Percentiles rank a stretch among this genome's conserved stretches.
These are phyloP conservation scores for Apteryx owenii DNA, from an alignment of 2,113 vertebrate species.

Conservation along the genomic window DNA sequence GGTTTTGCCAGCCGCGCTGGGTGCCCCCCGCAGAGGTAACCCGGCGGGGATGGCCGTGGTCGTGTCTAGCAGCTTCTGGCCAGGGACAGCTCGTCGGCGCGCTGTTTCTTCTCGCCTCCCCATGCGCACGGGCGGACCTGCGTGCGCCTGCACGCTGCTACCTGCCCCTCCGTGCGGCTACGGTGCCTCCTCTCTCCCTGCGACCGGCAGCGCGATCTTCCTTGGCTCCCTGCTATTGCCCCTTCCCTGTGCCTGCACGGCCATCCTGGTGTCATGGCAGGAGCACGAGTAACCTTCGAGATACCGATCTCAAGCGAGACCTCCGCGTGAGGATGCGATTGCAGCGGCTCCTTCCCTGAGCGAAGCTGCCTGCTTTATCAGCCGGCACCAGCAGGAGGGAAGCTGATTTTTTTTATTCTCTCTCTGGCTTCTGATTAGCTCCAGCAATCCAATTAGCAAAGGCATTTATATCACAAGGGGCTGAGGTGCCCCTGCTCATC, in stretches of 20 bases:
- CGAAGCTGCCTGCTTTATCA: constrained; percentile 70
- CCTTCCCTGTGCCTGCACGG: fast-evolving
- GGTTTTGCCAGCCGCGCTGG: neutral
- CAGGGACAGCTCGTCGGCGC: too few relatives aligned
- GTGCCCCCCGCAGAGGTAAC: neutral
- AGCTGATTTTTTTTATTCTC: constrained; percentile 38
- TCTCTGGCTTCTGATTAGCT: constrained; percentile 77
- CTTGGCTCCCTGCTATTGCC: neutral
- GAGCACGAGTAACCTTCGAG: neutral
- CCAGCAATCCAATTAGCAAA: constrained; percentile 79
- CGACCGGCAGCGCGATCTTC: neutral
- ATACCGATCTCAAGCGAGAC: constrained; percentile 1
- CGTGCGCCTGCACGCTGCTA: fast-evolving
- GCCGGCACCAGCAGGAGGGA: constrained; percentile 37
- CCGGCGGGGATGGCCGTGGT: fast-evolving
- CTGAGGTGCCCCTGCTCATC: constrained; percentile 72
- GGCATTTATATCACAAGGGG: constrained; percentile 76
- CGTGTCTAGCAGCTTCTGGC: neutral
- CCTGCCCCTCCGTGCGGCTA: fast-evolving
- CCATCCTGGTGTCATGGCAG: neutral
- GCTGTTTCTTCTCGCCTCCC: neutral
- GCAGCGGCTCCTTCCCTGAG: neutral
- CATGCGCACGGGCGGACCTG: too few relatives aligned
- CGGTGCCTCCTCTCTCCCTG: neutral
- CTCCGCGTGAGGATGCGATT: neutral